These are phyloP conservation scores for Staurois parvus DNA, from an alignment of 2,797 vertebrate genomes.

Conservation along the genomic window DNA sequence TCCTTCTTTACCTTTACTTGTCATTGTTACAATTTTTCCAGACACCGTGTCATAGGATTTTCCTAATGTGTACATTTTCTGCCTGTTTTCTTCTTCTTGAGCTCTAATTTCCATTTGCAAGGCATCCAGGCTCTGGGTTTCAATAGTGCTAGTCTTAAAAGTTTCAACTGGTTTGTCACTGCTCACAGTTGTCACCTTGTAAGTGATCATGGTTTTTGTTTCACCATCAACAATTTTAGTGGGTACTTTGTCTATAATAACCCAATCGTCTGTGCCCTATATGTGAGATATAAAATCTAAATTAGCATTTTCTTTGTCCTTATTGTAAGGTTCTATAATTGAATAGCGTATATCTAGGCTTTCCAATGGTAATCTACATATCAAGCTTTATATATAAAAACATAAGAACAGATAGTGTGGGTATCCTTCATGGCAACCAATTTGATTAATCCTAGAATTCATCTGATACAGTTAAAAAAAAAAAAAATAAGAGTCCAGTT, in stretches of 20 bases:
- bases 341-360: conserved; percentile 6
- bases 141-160: conserved; percentile 72
- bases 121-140: conserved; percentile 79
- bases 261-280: conserved; percentile 89
- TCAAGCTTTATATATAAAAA: neutral
- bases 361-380: neutral
- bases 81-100: conserved; percentile 78
- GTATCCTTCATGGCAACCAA: neutral
- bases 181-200: conserved; percentile 84
- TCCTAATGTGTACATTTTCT: conserved; percentile 82
- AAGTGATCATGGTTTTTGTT: conserved; percentile 82
- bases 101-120: conserved; percentile 81
- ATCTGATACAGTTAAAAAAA: too few species aligned
- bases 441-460: too few species aligned
- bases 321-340: conserved; percentile 66
- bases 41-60: conserved; percentile 86
- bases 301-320: conserved; percentile 74
- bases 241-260: conserved; percentile 88
- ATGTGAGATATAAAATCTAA: conserved; percentile 86
- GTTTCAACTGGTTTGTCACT: conserved; percentile 73
- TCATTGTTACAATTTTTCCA: conserved; percentile 86
- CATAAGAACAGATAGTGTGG: conserved; percentile 7
- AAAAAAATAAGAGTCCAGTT: neutral
- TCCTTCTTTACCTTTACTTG: conserved; percentile 75
- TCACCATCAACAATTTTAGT: conserved; percentile 85